A percentile compares a stretch with the other conserved stretches of the same genome.
Evolutionary conservation across 2,797 vertebrate genomes (phyloP).

Genomic region (Falco concolor): DNA sequence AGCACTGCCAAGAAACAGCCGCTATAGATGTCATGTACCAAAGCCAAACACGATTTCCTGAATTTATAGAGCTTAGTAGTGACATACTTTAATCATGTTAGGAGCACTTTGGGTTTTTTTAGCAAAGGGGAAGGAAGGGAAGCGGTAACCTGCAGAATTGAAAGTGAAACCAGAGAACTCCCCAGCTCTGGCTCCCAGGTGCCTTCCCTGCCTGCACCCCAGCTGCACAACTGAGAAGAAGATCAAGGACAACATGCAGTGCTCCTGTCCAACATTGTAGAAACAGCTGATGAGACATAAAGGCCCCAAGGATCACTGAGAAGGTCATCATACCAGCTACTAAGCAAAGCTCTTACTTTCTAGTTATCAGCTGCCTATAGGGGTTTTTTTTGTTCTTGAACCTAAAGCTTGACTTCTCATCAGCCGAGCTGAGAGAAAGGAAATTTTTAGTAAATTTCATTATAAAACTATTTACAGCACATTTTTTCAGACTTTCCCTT

Average conservation of each 20-base stretch:
- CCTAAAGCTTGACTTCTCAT: background rate
- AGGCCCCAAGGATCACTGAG: background rate
- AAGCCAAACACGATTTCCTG: background rate
- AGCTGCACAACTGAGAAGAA: background rate
- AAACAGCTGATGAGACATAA: background rate
- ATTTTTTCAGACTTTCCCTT: background rate
- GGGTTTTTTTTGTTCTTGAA: background rate
- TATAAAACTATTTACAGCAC: background rate
- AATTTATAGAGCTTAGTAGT: background rate
- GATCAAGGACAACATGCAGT: background rate
- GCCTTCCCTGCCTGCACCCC: background rate
- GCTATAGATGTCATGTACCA: background rate
- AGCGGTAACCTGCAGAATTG: background rate
- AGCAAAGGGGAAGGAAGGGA: rapidly evolving
- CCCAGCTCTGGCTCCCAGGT: background rate
- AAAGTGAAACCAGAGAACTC: background rate
- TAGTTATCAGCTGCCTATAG: background rate
- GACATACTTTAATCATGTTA: background rate
- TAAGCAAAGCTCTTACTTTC: background rate
- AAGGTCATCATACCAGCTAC: background rate
- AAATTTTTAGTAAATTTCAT: background rate
- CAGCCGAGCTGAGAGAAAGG: background rate
- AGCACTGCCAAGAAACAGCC: background rate
- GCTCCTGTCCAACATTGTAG: background rate
- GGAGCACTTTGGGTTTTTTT: background rate